Base-by-base conservation (phyloP, 2,888 invertebrate species). In the Zaprionus bogoriensis region DNA sequence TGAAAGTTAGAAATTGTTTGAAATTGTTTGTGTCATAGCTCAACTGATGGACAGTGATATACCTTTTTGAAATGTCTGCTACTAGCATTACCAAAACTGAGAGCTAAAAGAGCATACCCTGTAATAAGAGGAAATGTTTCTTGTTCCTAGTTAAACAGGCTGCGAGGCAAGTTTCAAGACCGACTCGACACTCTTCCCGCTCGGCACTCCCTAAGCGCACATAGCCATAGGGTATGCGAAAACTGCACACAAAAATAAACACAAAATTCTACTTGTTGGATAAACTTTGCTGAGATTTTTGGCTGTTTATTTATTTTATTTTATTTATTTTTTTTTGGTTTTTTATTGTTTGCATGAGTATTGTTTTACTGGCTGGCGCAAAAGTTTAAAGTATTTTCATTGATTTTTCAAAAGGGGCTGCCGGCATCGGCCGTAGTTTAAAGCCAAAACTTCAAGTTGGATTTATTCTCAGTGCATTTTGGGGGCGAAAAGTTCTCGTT, bases 331-430 rank as follows among this genome's bases (percentile, higher is more conserved):
- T 42, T 45, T 27, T 28, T 32, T 41, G 3, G 32, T 3, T 36
- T 32, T 14, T 10, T 19, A 10, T n/a, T 10, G 38, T 38, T 22
- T 20, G 20, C n/a, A n/a, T 19, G 19, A 1, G 1, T 19, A 0
- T 19, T 39, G 19, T 19, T 20, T 1, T 9, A 2, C 4, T 39
- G 14, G 0, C 14, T 36, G 4, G 7, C 17, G 0, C 7, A 36
- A 63, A 67, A 71, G 60, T 61, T 74, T 10, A 23, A 70, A 64
- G 63, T 45, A 52, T 48, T 74, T 62, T 44, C 32, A 64, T 58
- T 66, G 58, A 66, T 61, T 74, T 70, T 51, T 22, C 39, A n/a
- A 1, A 41, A n/a, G 19, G 4, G 17, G 22, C 59, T 58, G 53
- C 44, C 38, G 36, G 3, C 32, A 4, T 0, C 17, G 38, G 38